phyloP scores from a whole-genome alignment of 2,888 invertebrate genomes.

The Phymatocera aterrima region DNA sequence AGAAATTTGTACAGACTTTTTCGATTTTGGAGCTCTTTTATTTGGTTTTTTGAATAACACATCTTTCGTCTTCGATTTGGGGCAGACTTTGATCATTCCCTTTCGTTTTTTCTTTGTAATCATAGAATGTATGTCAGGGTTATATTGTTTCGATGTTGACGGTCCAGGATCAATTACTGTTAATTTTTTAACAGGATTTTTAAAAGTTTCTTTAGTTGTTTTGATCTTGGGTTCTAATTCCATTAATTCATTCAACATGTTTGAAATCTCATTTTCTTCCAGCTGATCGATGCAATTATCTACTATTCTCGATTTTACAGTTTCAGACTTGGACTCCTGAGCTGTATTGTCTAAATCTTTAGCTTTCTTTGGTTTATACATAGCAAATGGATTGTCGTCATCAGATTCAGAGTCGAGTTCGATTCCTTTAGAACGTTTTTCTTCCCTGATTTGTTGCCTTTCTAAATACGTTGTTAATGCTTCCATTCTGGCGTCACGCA shows the following conservation, averaged over 20 bases:
- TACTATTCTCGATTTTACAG: background rate
- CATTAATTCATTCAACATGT: constrained; percentile 12
- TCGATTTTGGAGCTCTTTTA: constrained; percentile 33
- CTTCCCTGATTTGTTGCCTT: constrained; percentile 65
- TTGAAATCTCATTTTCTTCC: constrained; percentile 17
- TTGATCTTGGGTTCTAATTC: constrained; percentile 46
- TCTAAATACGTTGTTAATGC: constrained; percentile 64
- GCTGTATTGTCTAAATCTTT: background rate
- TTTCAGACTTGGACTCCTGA: background rate
- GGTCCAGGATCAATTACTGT: constrained; percentile 58
- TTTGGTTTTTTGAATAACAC: constrained; percentile 34
- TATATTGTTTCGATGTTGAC: constrained; percentile 59
- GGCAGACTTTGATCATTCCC: background rate
- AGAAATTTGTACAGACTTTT: constrained; percentile 61
- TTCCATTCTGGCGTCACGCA: constrained; percentile 61
- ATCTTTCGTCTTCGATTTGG: background rate
- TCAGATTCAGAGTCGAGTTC: constrained; percentile 66
- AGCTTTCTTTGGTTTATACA: constrained; percentile 55
- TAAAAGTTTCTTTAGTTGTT: constrained; percentile 19
- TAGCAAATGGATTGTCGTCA: constrained; percentile 66
- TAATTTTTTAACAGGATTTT: constrained; percentile 22
- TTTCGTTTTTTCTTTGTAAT: constrained; percentile 30
- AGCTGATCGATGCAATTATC: background rate
- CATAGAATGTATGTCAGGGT: constrained; percentile 50
- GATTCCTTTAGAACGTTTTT: constrained; percentile 64